Conservation (phyloP, 2,888 invertebrate species). For the Blastobasis adustella region DNA sequence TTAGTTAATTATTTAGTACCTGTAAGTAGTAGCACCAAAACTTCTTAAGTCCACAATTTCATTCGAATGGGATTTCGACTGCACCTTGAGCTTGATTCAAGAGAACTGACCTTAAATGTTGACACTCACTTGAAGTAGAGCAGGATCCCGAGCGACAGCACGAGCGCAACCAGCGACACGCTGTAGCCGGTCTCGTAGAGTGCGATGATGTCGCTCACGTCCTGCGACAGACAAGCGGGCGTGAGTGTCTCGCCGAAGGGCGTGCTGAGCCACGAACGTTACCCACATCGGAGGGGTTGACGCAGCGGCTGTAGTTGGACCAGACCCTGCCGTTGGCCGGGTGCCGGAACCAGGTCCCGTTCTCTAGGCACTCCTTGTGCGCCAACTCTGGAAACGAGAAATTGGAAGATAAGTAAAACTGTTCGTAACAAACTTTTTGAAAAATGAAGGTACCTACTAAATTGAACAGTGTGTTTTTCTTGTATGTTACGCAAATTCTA, state of each 20-base stretch:
- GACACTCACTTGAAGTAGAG: constrained; percentile 89
- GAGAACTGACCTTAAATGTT: too few relatives aligned
- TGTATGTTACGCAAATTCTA: too few relatives aligned
- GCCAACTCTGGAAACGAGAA: constrained; percentile 77
- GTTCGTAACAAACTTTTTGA: too few relatives aligned
- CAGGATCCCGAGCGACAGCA: constrained; percentile 87
- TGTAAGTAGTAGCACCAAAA: too few relatives aligned
- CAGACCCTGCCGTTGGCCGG: constrained; percentile 84
- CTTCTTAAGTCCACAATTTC: too few relatives aligned
- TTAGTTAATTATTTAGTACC: too few relatives aligned
- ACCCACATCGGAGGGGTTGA: constrained; percentile 78
- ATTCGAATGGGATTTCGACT: too few relatives aligned
- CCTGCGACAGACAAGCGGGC: constrained; percentile 29
- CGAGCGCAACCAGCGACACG: constrained; percentile 88
- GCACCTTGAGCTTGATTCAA: too few relatives aligned
- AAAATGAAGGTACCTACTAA: too few relatives aligned
- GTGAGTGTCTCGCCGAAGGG: neutral
- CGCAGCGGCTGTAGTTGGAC: constrained; percentile 94
- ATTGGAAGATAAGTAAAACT: too few relatives aligned
- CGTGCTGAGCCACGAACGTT: constrained; percentile 20
- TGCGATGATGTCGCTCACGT: constrained; percentile 76
- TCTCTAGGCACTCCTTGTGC: constrained; percentile 85
- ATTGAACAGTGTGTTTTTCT: too few relatives aligned
- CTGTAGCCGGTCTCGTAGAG: constrained; percentile 91
- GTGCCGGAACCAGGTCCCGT: constrained; percentile 90